These are phyloP conservation scores for Branchipolynoe longqiensis DNA, from an alignment of 2,888 invertebrate species.

Conservation along the genomic window DNA sequence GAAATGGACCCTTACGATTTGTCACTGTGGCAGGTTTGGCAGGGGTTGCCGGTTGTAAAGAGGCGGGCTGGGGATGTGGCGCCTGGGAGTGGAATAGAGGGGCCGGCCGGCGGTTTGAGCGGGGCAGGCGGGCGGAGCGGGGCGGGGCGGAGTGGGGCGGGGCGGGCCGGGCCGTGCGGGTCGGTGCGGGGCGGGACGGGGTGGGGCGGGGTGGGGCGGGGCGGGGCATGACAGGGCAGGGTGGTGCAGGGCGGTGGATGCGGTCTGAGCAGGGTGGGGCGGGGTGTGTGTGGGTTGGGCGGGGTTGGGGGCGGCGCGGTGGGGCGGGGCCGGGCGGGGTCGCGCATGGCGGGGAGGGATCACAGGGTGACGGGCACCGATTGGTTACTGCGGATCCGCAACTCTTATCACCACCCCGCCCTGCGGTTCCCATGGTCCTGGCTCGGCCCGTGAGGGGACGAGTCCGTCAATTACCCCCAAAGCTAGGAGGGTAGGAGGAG, in stretches of 20 bases:
- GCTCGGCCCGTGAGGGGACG: not conserved
- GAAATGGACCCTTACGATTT: conserved; percentile 36
- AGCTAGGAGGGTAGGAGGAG: too few species aligned
- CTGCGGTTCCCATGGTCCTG: not conserved
- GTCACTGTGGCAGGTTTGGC: not conserved
- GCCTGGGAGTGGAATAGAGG: too few species aligned
- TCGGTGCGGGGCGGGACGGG: too few species aligned
- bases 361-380: conserved; percentile 11
- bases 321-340: not conserved
- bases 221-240: too few species aligned
- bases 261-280: too few species aligned
- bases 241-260: too few species aligned
- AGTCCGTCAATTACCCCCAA: conserved; percentile 29
- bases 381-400: conserved; percentile 26
- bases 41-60: not conserved
- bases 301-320: not conserved
- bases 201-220: too few species aligned
- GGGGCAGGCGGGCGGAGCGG: too few species aligned
- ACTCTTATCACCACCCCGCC: not conserved
- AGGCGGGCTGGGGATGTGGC: too few species aligned
- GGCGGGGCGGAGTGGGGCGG: too few species aligned
- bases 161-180: too few species aligned
- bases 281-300: not conserved
- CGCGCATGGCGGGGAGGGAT: not conserved
- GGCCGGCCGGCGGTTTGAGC: too few species aligned